phyloP scores from a whole-genome alignment of 2,888 invertebrate species.

The Cyaniris semiargus region DNA sequence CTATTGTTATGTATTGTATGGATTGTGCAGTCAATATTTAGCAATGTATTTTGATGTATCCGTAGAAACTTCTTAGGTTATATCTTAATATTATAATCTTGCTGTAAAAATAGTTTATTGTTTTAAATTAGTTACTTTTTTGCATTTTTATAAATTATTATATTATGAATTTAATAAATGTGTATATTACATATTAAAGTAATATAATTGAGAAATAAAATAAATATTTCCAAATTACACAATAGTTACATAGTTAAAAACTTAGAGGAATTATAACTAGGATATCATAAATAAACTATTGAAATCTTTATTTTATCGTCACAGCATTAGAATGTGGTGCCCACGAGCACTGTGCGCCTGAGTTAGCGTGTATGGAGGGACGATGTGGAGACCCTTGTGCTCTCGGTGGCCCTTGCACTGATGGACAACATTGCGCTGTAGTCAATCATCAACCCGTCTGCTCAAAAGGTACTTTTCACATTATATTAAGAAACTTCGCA shows the following conservation, averaged over 20 bases:
- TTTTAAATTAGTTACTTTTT: background rate
- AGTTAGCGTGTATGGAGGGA: conserved; percentile 88
- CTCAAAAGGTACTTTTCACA: conserved; percentile 81
- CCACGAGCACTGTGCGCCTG: conserved; percentile 88
- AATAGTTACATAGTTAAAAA: background rate
- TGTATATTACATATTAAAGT: background rate
- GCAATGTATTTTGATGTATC: background rate
- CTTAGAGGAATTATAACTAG: conserved; percentile 10
- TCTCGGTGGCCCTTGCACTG: conserved; percentile 85
- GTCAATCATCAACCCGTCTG: conserved; percentile 92
- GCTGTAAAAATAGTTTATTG: background rate
- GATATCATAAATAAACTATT: background rate
- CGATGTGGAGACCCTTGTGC: conserved; percentile 92
- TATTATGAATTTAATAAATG: background rate
- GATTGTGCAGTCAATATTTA: conserved; percentile 12
- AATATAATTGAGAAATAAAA: background rate
- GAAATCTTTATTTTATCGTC: conserved; percentile 37
- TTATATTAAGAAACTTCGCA: background rate
- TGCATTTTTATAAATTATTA: background rate
- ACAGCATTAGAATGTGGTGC: conserved; percentile 90
- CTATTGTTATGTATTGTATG: conserved; percentile 32
- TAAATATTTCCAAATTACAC: background rate
- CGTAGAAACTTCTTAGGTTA: conserved; percentile 7
- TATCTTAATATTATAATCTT: conserved; percentile 9
- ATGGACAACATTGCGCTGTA: conserved; percentile 89